phyloP scores from a whole-genome alignment of 2,113 vertebrate genomes.

The Gobio gobio region DNA sequence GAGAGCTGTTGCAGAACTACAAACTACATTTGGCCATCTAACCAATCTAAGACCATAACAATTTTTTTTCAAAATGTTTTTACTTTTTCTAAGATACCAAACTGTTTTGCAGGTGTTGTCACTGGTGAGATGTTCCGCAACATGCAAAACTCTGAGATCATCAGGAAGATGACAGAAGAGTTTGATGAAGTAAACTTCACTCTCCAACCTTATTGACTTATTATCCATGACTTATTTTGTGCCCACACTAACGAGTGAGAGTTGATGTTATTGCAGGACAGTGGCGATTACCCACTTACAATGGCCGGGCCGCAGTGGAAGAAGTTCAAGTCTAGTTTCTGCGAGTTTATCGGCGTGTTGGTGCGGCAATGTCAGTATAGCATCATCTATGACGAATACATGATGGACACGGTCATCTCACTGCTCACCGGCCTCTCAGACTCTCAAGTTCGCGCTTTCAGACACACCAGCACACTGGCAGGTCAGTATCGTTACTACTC shows the following conservation, averaged over 20 bases:
- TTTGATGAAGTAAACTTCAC: slow-evolving; percentile 91
- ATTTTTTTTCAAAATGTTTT: neutral
- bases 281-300: slow-evolving; percentile 96
- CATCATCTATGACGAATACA: slow-evolving; percentile 99
- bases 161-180: slow-evolving; percentile 99
- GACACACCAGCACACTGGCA: slow-evolving; percentile 99
- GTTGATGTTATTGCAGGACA: slow-evolving; percentile 80
- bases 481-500: slow-evolving; percentile 70
- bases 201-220: too few species aligned
- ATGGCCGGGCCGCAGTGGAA: slow-evolving; percentile 99
- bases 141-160: slow-evolving; percentile 99
- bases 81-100: neutral
- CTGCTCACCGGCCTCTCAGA: slow-evolving; percentile 97
- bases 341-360: slow-evolving; percentile 97
- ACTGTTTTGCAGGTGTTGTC: slow-evolving; percentile 84
- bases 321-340: slow-evolving; percentile 98
- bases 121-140: slow-evolving; percentile 98
- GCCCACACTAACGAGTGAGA: neutral
- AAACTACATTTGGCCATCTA: too few species aligned
- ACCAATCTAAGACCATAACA: too few species aligned
- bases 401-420: slow-evolving; percentile 99
- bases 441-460: slow-evolving; percentile 98
- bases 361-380: slow-evolving; percentile 99
- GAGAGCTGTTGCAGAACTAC: too few species aligned
- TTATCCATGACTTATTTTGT: neutral